These are phyloP conservation scores for Drosophila fungiperda DNA, from an alignment of 2,888 invertebrate genomes.

Conservation along the genomic window DNA sequence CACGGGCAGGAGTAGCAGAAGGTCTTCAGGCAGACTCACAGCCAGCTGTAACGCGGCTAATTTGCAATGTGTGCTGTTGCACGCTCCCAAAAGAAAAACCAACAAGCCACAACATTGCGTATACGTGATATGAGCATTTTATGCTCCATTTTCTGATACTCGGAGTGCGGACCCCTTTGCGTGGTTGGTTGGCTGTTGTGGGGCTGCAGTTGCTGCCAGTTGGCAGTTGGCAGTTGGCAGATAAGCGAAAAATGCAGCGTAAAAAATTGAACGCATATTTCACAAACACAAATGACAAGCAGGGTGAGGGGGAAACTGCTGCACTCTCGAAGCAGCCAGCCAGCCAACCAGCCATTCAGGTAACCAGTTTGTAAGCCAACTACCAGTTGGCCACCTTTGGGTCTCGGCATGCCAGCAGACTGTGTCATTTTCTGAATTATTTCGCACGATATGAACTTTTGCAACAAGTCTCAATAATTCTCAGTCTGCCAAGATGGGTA, in stretches of 20 bases:
- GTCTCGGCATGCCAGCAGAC: conserved; percentile 36
- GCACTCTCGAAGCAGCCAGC: conserved; percentile 9
- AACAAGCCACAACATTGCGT: conserved; percentile 78
- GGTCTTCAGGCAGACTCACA: neutral
- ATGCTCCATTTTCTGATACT: conserved; percentile 42
- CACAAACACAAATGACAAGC: conserved; percentile 74
- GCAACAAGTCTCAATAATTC: conserved; percentile 78
- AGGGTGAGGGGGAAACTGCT: conserved; percentile 10
- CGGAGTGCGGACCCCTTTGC: conserved; percentile 8
- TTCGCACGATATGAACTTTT: conserved; percentile 77
- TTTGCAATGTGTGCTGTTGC: conserved; percentile 63
- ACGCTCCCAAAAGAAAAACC: conserved; percentile 64
- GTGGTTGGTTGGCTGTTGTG: neutral
- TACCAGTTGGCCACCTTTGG: conserved; percentile 44
- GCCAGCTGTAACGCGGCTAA: conserved; percentile 53
- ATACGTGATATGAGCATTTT: conserved; percentile 74
- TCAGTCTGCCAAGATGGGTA: conserved; percentile 64
- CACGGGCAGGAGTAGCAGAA: too few species aligned
- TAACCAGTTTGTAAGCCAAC: conserved; percentile 37
- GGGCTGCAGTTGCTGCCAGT: neutral
- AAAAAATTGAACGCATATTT: conserved; percentile 80
- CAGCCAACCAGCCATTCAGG: conserved; percentile 22
- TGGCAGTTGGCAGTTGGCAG: conserved; percentile 63
- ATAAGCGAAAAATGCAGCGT: conserved; percentile 78
- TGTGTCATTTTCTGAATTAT: conserved; percentile 76